Percentiles rank a stretch among this genome's conserved stretches.
phyloP scores from a whole-genome alignment of 2,888 invertebrate species.

The Hymenopus coronatus region DNA sequence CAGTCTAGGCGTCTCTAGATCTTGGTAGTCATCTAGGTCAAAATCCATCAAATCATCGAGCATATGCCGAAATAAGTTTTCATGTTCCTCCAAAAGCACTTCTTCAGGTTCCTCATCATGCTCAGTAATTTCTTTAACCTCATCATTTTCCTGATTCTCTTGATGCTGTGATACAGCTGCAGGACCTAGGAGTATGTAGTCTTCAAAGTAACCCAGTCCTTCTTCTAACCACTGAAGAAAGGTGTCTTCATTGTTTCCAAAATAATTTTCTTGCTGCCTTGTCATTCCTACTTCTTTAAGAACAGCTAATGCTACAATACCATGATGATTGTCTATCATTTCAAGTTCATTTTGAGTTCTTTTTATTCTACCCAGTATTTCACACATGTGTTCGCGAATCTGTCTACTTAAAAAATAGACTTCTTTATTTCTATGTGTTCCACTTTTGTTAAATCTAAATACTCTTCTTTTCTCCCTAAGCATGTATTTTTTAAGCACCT shows the following conservation, averaged over 20 bases:
- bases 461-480: slow-evolving; percentile 15
- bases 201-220: neutral
- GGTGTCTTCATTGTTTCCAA: neutral
- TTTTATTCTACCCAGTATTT: slow-evolving; percentile 26
- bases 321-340: slow-evolving; percentile 44
- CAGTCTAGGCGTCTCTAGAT: neutral
- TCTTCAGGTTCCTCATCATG: neutral
- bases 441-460: too few species aligned
- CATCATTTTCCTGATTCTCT: neutral
- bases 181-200: neutral
- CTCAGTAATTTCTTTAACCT: neutral
- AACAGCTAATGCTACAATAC: slow-evolving; percentile 34
- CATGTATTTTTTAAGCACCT: slow-evolving; percentile 38
- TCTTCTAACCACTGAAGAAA: slow-evolving; percentile 16
- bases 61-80: neutral
- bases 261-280: neutral
- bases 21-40: neutral
- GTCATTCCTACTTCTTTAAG: neutral
- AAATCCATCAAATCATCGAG: neutral
- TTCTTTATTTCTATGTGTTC: too few species aligned
- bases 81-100: neutral
- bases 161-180: neutral
- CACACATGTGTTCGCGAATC: neutral
- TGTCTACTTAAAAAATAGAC: neutral
- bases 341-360: slow-evolving; percentile 31